phyloP scores from a whole-genome alignment of 1,140 invertebrate species.

The Colletes latitarsis region DNA sequence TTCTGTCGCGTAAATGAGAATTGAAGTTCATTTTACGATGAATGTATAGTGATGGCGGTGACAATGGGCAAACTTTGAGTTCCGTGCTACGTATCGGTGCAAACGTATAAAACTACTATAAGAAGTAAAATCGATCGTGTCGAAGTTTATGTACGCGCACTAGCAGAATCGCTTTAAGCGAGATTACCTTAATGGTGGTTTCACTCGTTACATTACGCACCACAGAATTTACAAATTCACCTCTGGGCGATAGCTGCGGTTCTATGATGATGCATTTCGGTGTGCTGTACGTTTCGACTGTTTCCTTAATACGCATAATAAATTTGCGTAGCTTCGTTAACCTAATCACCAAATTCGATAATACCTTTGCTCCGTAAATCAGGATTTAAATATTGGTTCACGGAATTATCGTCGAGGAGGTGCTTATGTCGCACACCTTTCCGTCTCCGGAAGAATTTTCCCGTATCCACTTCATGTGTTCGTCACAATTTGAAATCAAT shows the following conservation, averaged over 20 bases:
- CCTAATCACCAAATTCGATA: slow-evolving; percentile 29
- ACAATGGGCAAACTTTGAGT: not conserved
- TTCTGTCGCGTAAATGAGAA: too few relatives aligned
- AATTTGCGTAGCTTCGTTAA: not conserved
- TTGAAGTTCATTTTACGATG: too few relatives aligned
- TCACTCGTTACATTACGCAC: slow-evolving; percentile 5
- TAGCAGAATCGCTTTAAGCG: slow-evolving; percentile 31
- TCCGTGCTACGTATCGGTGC: not conserved
- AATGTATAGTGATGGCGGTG: too few relatives aligned
- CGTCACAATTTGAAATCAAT: too few relatives aligned
- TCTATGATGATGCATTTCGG: slow-evolving; percentile 25
- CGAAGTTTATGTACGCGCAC: slow-evolving; percentile 40
- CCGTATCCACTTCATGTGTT: too few relatives aligned
- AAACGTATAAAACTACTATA: slow-evolving; percentile 34
- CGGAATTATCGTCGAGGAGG: not conserved
- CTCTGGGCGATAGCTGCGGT: slow-evolving; percentile 23
- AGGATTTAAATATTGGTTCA: not conserved
- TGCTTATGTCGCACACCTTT: not conserved
- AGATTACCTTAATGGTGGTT: slow-evolving; percentile 48
- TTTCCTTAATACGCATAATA: not conserved
- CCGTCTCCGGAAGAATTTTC: too few relatives aligned
- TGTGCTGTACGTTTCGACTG: slow-evolving; percentile 4
- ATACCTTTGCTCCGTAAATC: not conserved
- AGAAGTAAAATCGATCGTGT: slow-evolving; percentile 42
- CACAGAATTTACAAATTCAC: slow-evolving; percentile 52